These are phyloP conservation scores for Thymallus thymallus DNA, from an alignment of 2,113 vertebrate genomes.

Conservation along the genomic window DNA sequence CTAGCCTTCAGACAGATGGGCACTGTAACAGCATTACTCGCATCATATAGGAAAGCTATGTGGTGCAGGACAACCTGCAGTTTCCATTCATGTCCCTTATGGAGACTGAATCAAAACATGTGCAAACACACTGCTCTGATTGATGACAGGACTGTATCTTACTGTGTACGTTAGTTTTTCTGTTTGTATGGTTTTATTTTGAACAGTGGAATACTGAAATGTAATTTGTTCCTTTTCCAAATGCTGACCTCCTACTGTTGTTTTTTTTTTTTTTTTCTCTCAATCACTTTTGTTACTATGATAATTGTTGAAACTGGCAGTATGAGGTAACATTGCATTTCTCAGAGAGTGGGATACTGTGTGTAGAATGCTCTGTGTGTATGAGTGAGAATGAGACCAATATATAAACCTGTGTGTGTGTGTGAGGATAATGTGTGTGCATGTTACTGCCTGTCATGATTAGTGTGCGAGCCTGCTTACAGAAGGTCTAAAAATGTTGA, in stretches of 20 bases:
- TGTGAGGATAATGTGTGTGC: constrained; percentile 22
- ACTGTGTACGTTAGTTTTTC: constrained; percentile 63
- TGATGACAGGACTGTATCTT: constrained; percentile 70
- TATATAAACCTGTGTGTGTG: background rate
- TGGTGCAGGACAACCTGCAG: constrained; percentile 48
- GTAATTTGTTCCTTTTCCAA: constrained; percentile 71
- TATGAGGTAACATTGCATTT: constrained; percentile 68
- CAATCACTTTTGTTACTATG: constrained; percentile 74
- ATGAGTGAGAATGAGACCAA: constrained; percentile 34
- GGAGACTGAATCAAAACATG: constrained; percentile 68
- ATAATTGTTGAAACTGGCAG: constrained; percentile 72
- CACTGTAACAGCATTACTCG: constrained; percentile 73
- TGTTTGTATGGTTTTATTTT: constrained; percentile 63
- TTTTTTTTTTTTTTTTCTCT: constrained; percentile 58
- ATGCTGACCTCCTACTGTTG: constrained; percentile 76
- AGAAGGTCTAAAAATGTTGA: constrained; percentile 75
- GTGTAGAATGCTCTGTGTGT: constrained; percentile 52
- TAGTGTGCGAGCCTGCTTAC: constrained; percentile 69
- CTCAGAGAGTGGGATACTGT: constrained; percentile 58
- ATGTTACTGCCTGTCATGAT: constrained; percentile 70
- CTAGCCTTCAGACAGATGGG: constrained; percentile 68
- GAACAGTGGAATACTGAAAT: constrained; percentile 71
- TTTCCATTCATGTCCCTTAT: constrained; percentile 63
- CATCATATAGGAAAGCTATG: constrained; percentile 60
- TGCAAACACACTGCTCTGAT: constrained; percentile 69